Evolutionary conservation across 2,888 invertebrate species (phyloP).

Genomic region (Marasmarcha lunaedactyla): DNA sequence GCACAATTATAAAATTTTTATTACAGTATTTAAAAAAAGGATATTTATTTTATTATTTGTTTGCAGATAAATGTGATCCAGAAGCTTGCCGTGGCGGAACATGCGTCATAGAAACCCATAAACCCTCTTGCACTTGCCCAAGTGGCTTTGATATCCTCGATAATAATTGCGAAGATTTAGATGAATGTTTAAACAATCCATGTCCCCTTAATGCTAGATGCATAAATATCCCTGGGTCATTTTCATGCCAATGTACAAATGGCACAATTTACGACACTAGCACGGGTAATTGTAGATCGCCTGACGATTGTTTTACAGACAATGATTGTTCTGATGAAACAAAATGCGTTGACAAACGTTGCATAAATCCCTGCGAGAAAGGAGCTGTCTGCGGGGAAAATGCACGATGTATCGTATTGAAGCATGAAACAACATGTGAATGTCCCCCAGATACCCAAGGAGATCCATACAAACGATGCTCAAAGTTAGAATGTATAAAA

Average conservation of each 20-base stretch:
- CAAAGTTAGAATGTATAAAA: conserved; percentile 80
- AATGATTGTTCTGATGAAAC: conserved; percentile 84
- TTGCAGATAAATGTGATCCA: conserved; percentile 82
- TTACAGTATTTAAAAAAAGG: conserved; percentile 3
- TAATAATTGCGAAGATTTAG: conserved; percentile 80
- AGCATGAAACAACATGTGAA: conserved; percentile 79
- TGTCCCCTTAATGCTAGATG: conserved; percentile 85
- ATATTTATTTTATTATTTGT: neutral
- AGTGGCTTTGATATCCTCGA: conserved; percentile 77
- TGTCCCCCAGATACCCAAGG: conserved; percentile 83
- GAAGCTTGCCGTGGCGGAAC: conserved; percentile 84
- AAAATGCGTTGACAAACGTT: conserved; percentile 79
- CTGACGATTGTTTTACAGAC: conserved; percentile 85
- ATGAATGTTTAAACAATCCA: conserved; percentile 83
- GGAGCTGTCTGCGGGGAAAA: conserved; percentile 77
- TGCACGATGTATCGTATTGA: conserved; percentile 78
- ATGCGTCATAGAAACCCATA: conserved; percentile 80
- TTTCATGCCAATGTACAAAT: conserved; percentile 80
- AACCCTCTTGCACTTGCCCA: conserved; percentile 79
- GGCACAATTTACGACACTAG: conserved; percentile 83
- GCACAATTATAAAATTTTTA: conserved; percentile 5
- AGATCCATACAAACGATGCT: conserved; percentile 79
- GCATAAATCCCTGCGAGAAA: conserved; percentile 81
- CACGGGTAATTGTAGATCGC: conserved; percentile 80
- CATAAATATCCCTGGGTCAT: conserved; percentile 83